Evolutionary conservation across 2,888 invertebrate species (phyloP).

Genomic region (Blera fallax): DNA sequence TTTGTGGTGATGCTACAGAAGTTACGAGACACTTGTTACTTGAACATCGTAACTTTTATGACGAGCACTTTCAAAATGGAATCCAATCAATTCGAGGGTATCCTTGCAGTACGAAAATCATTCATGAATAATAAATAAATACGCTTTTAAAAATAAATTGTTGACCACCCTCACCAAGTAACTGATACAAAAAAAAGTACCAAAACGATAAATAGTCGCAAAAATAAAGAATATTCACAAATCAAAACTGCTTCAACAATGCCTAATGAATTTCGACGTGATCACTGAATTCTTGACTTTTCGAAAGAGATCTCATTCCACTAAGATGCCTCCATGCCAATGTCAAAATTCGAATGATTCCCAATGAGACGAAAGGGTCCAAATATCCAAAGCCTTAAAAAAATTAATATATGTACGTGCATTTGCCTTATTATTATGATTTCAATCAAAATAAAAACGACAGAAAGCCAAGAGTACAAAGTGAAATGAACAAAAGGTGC

Average conservation of each 20-base stretch:
- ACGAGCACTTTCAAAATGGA: too few species aligned
- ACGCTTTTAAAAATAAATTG: too few species aligned
- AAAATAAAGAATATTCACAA: conserved; percentile 20
- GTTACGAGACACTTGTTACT: too few species aligned
- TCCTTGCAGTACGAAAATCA: too few species aligned
- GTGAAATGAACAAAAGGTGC: conserved; percentile 50
- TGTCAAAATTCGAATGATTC: conserved; percentile 34
- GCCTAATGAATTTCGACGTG: conserved; percentile 75
- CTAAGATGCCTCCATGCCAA: conserved; percentile 57
- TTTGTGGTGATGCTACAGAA: too few species aligned
- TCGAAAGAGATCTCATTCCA: conserved; percentile 65
- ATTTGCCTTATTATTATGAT: conserved; percentile 19
- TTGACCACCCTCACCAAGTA: neutral
- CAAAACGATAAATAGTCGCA: neutral
- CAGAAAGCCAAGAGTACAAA: neutral
- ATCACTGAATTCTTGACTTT: conserved; percentile 74
- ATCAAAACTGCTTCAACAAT: conserved; percentile 66
- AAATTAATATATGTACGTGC: neutral
- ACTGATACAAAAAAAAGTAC: neutral
- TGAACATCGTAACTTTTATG: too few species aligned
- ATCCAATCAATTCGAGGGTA: too few species aligned
- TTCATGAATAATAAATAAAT: too few species aligned
- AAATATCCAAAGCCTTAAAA: conserved; percentile 3
- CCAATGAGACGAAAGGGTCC: conserved; percentile 19
- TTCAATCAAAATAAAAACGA: conserved; percentile 21